These are phyloP conservation scores for Drosophila nigricruria DNA, from an alignment of 2,888 invertebrate species.

Conservation along the genomic window DNA sequence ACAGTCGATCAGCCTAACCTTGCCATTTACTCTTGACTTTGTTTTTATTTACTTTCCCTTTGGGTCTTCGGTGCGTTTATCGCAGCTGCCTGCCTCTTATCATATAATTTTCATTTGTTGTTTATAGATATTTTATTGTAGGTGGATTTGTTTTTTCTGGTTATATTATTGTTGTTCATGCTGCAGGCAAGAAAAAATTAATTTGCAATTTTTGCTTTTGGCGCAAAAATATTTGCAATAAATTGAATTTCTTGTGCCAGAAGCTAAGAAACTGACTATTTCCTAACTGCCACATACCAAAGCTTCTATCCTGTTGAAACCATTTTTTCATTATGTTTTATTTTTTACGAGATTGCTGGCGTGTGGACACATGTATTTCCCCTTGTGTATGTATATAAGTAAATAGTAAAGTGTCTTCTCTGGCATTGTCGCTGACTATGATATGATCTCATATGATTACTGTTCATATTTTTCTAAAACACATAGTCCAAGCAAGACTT, in stretches of 20 bases:
- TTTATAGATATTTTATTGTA: constrained; percentile 1
- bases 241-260: constrained; percentile 53
- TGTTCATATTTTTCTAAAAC: background rate
- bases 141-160: background rate
- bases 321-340: constrained; percentile 1
- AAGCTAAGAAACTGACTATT: constrained; percentile 24
- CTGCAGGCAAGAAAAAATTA: constrained; percentile 29
- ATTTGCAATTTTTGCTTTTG: constrained; percentile 63
- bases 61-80: background rate
- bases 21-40: background rate
- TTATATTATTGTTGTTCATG: constrained; percentile 5
- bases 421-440: background rate
- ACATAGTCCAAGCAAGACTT: background rate
- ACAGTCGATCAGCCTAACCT: background rate
- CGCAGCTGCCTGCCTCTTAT: constrained; percentile 6
- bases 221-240: constrained; percentile 69
- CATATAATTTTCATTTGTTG: constrained; percentile 4
- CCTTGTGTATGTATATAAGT: background rate
- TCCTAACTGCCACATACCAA: background rate
- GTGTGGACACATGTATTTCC: background rate
- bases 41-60: constrained; percentile 3
- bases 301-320: background rate
- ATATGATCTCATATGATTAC: background rate
- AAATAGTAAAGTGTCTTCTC: background rate
- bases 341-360: background rate